phyloP scores from a whole-genome alignment of 2,797 vertebrate genomes.

The Cyprinella venusta region DNA sequence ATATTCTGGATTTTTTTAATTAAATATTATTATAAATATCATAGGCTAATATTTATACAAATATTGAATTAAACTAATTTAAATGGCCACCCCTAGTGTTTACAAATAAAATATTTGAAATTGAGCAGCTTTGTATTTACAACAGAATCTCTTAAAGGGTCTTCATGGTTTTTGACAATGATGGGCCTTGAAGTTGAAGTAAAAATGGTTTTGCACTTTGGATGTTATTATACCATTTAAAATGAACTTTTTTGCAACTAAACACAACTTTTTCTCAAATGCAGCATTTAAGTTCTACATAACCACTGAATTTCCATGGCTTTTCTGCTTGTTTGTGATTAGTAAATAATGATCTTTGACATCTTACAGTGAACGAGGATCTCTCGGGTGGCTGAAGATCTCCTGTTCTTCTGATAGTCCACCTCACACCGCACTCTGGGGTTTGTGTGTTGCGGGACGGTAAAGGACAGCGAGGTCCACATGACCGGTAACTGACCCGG shows the following conservation, averaged over 20 bases:
- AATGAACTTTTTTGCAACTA: neutral
- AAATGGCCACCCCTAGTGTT: neutral
- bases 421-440: conserved; percentile 75
- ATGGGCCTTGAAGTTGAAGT: neutral
- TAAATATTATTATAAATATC: neutral
- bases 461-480: conserved; percentile 72
- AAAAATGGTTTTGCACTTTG: neutral
- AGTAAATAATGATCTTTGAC: neutral
- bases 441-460: conserved; percentile 68
- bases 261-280: neutral
- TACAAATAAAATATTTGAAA: neutral
- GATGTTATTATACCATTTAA: neutral
- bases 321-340: neutral
- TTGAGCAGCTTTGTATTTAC: neutral
- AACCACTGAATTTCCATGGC: neutral
- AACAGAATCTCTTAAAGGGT: neutral
- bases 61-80: neutral
- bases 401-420: conserved; percentile 62
- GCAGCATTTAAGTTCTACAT: neutral
- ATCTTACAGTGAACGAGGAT: conserved; percentile 79
- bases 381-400: conserved; percentile 52
- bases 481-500: conserved; percentile 61
- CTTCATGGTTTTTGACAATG: neutral
- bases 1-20: neutral
- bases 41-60: neutral